Conservation (phyloP, 1,140 invertebrate genomes). For the Meloidogyne chitwoodi region DNA sequence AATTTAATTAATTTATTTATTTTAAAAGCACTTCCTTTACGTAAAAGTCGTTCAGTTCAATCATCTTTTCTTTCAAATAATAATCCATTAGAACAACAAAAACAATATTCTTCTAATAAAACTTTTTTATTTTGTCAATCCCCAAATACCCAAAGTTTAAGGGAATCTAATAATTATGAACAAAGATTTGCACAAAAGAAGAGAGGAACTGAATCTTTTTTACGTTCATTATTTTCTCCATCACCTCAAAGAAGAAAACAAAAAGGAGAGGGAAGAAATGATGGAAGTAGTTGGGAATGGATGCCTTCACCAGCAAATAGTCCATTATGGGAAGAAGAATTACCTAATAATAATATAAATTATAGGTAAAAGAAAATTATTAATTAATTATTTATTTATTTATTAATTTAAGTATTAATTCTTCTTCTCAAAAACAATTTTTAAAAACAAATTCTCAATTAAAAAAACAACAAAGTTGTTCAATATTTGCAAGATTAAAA, state of each 20-base stretch:
- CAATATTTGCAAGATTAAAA: neutral
- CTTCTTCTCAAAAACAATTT: neutral
- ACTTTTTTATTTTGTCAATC: neutral
- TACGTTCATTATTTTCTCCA: slow-evolving; percentile 12
- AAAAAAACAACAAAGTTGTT: neutral
- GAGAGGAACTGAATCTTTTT: neutral
- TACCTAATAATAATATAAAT: no score
- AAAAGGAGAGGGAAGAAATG: neutral
- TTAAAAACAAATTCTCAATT: neutral
- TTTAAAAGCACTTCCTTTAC: slow-evolving; percentile 14
- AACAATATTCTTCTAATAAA: neutral
- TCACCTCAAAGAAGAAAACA: slow-evolving; percentile 9
- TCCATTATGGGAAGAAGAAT: slow-evolving; percentile 19
- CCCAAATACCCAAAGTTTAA: slow-evolving; percentile 1
- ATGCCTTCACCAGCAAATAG: slow-evolving; percentile 1
- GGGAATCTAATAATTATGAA: neutral
- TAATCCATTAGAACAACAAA: neutral
- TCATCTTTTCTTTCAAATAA: neutral
- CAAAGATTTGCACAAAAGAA: neutral
- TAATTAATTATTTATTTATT: neutral
- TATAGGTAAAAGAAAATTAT: neutral
- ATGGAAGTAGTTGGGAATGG: neutral
- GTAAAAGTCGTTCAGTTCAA: slow-evolving; percentile 29
- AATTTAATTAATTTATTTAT: no score
- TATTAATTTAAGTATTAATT: neutral